These are phyloP conservation scores for Arenaria interpres DNA, from an alignment of 2,113 vertebrate genomes.

Conservation along the genomic window DNA sequence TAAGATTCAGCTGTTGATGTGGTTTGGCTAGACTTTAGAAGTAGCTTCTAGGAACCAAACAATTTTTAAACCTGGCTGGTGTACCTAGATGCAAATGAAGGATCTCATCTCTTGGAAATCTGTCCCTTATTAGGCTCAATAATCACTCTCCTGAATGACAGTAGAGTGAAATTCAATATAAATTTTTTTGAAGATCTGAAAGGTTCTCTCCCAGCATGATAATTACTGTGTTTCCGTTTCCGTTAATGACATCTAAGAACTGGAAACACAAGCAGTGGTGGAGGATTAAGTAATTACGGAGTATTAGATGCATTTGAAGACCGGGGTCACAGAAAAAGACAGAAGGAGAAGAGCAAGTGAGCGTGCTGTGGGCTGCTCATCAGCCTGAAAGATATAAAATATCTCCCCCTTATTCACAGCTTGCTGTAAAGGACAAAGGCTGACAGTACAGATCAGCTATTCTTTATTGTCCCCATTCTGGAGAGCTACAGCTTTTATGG, in stretches of 20 bases:
- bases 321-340: conserved; percentile 65
- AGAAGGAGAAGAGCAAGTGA: neutral
- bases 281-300: conserved; percentile 76
- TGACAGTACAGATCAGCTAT: conserved; percentile 6
- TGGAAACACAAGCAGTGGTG: conserved; percentile 46
- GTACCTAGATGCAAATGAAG: neutral
- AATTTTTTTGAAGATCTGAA: conserved; percentile 19
- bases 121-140: neutral
- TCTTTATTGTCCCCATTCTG: conserved; percentile 37
- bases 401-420: conserved; percentile 41
- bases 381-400: conserved; percentile 40
- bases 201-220: neutral
- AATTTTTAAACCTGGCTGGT: neutral
- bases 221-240: conserved; percentile 55
- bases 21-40: neutral
- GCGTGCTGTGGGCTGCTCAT: conserved; percentile 33
- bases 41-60: neutral
- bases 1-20: neutral
- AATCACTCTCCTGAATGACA: neutral
- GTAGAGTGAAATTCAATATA: neutral
- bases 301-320: conserved; percentile 71
- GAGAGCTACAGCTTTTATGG: conserved; percentile 66
- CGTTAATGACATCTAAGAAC: conserved; percentile 61
- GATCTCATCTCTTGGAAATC: neutral
- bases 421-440: conserved; percentile 58